Base-by-base conservation (phyloP, 2,797 vertebrate species). In the Coccyzus lansbergi region DNA sequence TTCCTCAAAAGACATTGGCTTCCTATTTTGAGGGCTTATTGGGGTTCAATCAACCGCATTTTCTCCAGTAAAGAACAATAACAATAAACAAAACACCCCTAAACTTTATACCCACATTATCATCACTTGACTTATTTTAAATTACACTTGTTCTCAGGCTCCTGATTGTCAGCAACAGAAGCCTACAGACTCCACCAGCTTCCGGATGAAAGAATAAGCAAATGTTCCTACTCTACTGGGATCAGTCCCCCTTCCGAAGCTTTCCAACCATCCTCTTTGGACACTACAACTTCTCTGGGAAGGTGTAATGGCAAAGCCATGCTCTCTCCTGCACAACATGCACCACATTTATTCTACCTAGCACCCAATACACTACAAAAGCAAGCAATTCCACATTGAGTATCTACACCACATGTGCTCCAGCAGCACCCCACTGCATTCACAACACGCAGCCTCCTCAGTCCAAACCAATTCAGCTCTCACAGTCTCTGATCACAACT, bases 381-480 rank as follows among this genome's bases (percentile, higher is more conserved):
- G 25, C 40, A 33, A 64, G 44, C 0, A 0, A 53, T 16, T 15
- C 75, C 44, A 36, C 11, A 5, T 0, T 7, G 11, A 18, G 0
- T 2, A 56, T 12, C 40, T 13, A 31, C 31, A 52, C 15, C 1
- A 0, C 1, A 8, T 12, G 25, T 9, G 26, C 8, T 33, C 49
- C 70, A 4, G 8, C 3, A 3, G 48, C 52, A 64, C 9, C 4
- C 12, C 48, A 36, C 31, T 3, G 64, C 18, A 4, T 24, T 36
- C 64, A 19, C 51, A 46, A 8, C 49, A 38, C 8, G 46, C 28
- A 58, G 33, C 11, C 46, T 64, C 46, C 56, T 33, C 42, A 29
- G 2, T 3, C 10, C 40, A 16, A 36, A 42, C 4, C 0, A 2
- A 25, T 7, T 4, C 42, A 46, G 49, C 64, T 38, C 34, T 33